phyloP scores from a whole-genome alignment of 2,888 invertebrate genomes.

The Pristionchus maxplancki region DNA sequence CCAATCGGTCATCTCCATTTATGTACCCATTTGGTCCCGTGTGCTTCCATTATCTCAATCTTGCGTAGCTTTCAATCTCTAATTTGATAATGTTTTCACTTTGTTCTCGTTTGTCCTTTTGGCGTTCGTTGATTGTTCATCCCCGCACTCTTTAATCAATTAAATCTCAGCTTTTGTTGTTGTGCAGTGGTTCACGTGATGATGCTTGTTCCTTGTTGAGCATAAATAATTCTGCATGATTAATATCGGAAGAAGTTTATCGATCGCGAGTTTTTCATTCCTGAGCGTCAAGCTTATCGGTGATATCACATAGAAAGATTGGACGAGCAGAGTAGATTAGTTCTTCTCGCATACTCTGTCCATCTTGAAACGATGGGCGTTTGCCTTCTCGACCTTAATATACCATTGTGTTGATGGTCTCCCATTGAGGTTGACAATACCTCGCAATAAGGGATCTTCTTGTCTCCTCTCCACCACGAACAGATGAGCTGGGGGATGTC shows the following conservation, averaged over 20 bases:
- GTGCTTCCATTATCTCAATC: slow-evolving; percentile 37
- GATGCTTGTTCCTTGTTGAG: slow-evolving; percentile 41
- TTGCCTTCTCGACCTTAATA: slow-evolving; percentile 36
- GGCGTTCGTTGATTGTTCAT: slow-evolving; percentile 25
- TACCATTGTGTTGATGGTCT: background rate
- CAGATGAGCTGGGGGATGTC: slow-evolving; percentile 64
- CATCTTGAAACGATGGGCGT: slow-evolving; percentile 7
- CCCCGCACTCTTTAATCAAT: slow-evolving; percentile 21
- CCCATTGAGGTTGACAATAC: slow-evolving; percentile 18
- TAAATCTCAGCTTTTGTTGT: slow-evolving; percentile 25
- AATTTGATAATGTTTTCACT: slow-evolving; percentile 34
- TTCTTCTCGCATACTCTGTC: slow-evolving; percentile 28
- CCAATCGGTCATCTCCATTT: background rate
- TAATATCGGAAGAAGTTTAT: background rate
- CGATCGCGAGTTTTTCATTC: background rate
- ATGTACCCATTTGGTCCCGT: slow-evolving; percentile 43
- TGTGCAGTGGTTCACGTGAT: slow-evolving; percentile 31
- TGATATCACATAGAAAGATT: slow-evolving; percentile 5
- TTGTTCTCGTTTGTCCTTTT: slow-evolving; percentile 11
- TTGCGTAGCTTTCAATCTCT: slow-evolving; percentile 42
- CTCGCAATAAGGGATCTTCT: slow-evolving; percentile 64
- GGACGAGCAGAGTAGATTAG: background rate
- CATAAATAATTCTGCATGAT: slow-evolving; percentile 42
- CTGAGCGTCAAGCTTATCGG: slow-evolving; percentile 49
- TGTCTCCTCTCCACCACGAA: slow-evolving; percentile 65